Evolutionary conservation across 2,797 vertebrate species (phyloP), one percentile per base, ranked within the genome.

Genomic region (Tympanoctomys barrerae): DNA sequence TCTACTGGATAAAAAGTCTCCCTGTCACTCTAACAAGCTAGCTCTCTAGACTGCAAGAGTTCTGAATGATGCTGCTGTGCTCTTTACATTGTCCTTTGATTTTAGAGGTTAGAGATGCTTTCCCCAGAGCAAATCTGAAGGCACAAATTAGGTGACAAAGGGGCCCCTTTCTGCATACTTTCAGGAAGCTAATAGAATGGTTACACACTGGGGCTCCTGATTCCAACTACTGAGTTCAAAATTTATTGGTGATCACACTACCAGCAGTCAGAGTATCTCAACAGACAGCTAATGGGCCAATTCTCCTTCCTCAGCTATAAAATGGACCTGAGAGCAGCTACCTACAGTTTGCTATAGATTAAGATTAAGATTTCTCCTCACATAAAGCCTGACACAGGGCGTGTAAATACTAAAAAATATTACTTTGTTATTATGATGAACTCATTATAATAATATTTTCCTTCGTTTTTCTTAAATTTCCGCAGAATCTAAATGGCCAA

Each of bases 1-100:
- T 86, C 91, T 87, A 13, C 84, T 82, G 26, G 36, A 87, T 89
- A n/a, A 80, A 93, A 96, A 87, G 22, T 2, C 31, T 94, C 13
- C 28, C 49, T 91, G 77, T 95, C 64, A 92, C 92, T 85, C 95
- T 89, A 89, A 36, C 90, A 95, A 94, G 26, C 75, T 5, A 6
- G 22, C 36, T 90, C 82, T 36, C n/a, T 6, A 81, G 36, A 54
- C 46, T 85, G 86, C 91, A 84, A 73, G 89, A 52, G 4, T 64
- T 84, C 88, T 36, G 13, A 91, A 93, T 62, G 66, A 66, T 75
- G 10, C 54, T 57, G 4, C 39, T 42, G 13, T 13, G 19, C 11
- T 95, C 77, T 94, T 96, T 61, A 52, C 81, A 36, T 36, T 31
- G 66, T 73, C 16, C 9, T 84, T 89, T 59, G n/a, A 78, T 87